Base-by-base conservation (phyloP, 2,888 invertebrate species). In the Drosophila macrothrix region DNA sequence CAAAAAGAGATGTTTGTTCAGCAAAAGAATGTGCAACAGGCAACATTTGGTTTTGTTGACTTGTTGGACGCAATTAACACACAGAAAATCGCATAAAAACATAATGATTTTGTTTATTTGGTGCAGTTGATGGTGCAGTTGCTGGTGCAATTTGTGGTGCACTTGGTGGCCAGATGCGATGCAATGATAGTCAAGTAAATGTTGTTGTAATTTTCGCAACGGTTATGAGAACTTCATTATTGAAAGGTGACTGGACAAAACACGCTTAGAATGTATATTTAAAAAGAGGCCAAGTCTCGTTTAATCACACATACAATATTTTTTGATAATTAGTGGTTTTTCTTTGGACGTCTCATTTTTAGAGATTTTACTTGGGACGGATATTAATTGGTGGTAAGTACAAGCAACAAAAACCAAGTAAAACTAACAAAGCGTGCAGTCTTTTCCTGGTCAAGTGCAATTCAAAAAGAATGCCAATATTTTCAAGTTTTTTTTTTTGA, bases 351-450 rank as follows among this genome's bases (percentile, higher is more conserved):
- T 50, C 52, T 39, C 5, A 9, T 29, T 53, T 39, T 19, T 55
- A 68, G 80, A 82, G 85, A 67, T 79, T 84, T 88, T 60, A 22
- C 22, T 49, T 65, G 28, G n/a, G 31, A 37, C 28, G 31, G 46
- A 28, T 41, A 61, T 55, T 66, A 56, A n/a, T 9, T 28, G 37
- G 19, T 16, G 41, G 12, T 74, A 46, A 53, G 60, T 68, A 56
- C 46, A 62, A 63, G 2, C 33, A 59, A n/a, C 12, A 61, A 46
- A 70, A 60, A 61, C 31, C 31, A 67, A 52, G 37, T 56, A 56
- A 69, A 66, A 64, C 61, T 60, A 60, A 39, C 54, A 70, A 73
- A 50, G 59, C 83, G 77, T 77, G 77, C 83, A 64, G 43, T 49
- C 37, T 59, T 25, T 37, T n/a, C 19, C 22, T n/a, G 33, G 39